A percentile compares a stretch with the other conserved stretches of the same genome.
Evolutionary conservation across 2,113 vertebrate genomes (phyloP).

Genomic region (Labeo catla): DNA sequence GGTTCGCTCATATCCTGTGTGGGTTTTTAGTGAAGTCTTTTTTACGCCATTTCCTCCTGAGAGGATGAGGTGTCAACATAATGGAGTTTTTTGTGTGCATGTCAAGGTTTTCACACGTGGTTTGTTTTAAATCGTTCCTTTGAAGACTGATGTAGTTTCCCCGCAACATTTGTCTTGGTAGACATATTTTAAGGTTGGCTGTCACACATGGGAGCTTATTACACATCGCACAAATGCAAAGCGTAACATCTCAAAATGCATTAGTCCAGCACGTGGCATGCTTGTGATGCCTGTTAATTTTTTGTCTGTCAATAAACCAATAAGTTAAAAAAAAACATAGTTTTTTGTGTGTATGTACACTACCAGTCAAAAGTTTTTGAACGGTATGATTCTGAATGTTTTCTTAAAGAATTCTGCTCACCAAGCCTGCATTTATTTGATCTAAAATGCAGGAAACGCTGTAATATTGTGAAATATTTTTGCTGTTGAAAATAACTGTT

Average conservation of each 20-base stretch:
- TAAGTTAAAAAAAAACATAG: too few relatives aligned
- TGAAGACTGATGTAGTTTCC: not conserved
- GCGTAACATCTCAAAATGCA: not conserved
- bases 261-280: not conserved
- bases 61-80: not conserved
- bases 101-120: not conserved
- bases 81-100: not conserved
- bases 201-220: not conserved
- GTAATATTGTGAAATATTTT: too few relatives aligned
- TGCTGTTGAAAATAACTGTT: too few relatives aligned
- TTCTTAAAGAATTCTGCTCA: too few relatives aligned
- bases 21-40: not conserved
- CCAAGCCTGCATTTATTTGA: too few relatives aligned
- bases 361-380: too few relatives aligned
- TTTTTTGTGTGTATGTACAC: too few relatives aligned
- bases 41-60: not conserved
- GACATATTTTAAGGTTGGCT: too few relatives aligned
- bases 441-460: too few relatives aligned
- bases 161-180: not conserved
- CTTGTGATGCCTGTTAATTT: not conserved
- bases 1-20: not conserved
- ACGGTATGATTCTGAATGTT: too few relatives aligned
- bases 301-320: too few relatives aligned
- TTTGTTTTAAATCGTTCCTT: not conserved
- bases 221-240: not conserved